Evolutionary conservation across 2,888 invertebrate genomes (phyloP).

Genomic region (Ganaspis brasiliensis): DNA sequence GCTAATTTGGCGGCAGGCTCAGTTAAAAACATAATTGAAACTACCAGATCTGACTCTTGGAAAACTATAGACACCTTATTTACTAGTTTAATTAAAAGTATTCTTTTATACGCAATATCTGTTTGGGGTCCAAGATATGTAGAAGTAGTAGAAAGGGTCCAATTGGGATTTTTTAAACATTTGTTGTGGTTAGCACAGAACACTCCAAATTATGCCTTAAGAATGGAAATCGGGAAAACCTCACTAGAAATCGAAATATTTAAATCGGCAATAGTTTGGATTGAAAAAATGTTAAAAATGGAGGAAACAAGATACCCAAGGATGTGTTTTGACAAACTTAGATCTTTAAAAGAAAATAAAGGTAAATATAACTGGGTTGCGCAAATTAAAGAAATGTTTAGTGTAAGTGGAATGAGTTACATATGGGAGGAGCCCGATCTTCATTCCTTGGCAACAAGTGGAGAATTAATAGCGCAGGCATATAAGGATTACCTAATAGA

Average conservation of each 20-base stretch:
- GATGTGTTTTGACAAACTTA: background rate
- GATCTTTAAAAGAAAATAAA: background rate
- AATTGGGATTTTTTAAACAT: background rate
- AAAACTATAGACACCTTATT: background rate
- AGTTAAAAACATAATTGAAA: background rate
- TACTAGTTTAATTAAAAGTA: background rate
- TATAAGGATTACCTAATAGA: background rate
- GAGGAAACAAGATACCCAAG: too few species aligned
- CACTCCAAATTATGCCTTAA: background rate
- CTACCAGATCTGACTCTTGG: background rate
- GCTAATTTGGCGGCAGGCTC: background rate
- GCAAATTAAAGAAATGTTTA: too few species aligned
- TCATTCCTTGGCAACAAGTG: background rate
- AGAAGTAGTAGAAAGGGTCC: too few species aligned
- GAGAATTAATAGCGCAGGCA: background rate
- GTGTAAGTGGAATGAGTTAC: background rate
- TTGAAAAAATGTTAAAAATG: background rate
- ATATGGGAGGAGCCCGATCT: too few species aligned
- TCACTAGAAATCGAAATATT: background rate
- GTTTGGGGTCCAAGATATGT: background rate
- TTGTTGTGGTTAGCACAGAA: background rate
- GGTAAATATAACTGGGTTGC: background rate
- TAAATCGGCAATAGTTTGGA: background rate
- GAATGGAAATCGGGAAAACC: too few species aligned
- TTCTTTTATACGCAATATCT: background rate